Percentiles rank a stretch among this genome's conserved stretches.
phyloP scores from a whole-genome alignment of 2,113 vertebrate genomes.

The Scomber colias region DNA sequence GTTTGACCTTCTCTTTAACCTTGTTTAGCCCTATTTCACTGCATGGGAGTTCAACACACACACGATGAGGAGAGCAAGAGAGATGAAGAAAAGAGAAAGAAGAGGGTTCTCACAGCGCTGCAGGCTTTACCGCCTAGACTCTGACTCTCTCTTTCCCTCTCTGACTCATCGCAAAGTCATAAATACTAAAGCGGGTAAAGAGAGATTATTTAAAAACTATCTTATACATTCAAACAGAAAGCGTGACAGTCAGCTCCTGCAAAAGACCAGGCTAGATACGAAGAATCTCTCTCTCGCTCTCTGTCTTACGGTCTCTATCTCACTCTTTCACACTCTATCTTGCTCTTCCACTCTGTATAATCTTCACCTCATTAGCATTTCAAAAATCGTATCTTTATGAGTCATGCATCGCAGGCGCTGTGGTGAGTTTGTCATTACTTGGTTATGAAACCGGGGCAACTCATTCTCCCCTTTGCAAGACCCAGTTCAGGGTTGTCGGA shows the following conservation, averaged over 20 bases:
- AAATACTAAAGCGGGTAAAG: conserved; percentile 69
- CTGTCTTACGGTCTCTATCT: conserved; percentile 64
- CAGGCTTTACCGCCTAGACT: conserved; percentile 62
- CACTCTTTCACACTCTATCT: conserved; percentile 57
- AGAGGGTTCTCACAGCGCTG: conserved; percentile 43
- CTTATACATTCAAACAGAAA: conserved; percentile 54
- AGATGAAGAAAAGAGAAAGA: conserved; percentile 41
- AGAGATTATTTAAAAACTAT: conserved; percentile 75
- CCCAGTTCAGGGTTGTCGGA: conserved; percentile 47
- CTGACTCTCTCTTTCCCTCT: conserved; percentile 34
- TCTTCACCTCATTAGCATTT: conserved; percentile 80
- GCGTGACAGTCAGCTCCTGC: conserved; percentile 47
- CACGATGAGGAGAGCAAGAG: conserved; percentile 18
- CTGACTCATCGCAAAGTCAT: conserved; percentile 76
- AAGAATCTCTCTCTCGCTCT: conserved; percentile 43
- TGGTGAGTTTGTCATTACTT: conserved; percentile 70
- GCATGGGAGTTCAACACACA: conserved; percentile 45
- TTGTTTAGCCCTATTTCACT: conserved; percentile 70
- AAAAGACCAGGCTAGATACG: conserved; percentile 45
- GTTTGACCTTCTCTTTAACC: conserved; percentile 81
- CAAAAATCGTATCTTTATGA: conserved; percentile 78
- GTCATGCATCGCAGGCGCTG: conserved; percentile 71
- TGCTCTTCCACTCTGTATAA: conserved; percentile 69
- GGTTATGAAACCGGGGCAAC: conserved; percentile 64
- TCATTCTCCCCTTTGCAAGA: conserved; percentile 53